Conservation (phyloP, 2,113 vertebrate species). For the Capra hircus region DNA sequence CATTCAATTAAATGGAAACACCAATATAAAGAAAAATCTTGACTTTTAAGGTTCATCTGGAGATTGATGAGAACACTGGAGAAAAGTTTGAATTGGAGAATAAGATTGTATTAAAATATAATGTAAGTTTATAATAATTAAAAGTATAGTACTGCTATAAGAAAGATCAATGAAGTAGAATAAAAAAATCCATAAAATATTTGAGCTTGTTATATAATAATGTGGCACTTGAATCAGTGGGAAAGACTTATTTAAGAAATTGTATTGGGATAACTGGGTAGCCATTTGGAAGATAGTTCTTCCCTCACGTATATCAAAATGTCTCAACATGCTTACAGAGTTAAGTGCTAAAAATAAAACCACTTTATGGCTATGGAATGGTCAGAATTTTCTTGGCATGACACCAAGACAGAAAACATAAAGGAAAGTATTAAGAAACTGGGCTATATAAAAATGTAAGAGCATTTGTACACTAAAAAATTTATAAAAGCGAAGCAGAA, state of each 20-base stretch:
- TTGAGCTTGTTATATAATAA: background rate
- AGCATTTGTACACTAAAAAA: background rate
- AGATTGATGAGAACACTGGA: background rate
- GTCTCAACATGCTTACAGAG: background rate
- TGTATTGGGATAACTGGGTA: background rate
- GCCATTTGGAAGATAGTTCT: background rate
- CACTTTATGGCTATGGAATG: background rate
- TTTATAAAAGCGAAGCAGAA: background rate
- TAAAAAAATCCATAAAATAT: background rate
- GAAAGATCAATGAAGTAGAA: background rate
- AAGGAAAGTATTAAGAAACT: background rate
- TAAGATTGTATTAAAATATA: background rate
- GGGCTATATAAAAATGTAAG: background rate
- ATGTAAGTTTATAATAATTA: background rate
- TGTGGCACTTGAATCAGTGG: background rate
- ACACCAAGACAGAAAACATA: background rate
- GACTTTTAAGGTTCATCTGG: background rate
- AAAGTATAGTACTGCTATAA: background rate
- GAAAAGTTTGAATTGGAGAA: background rate
- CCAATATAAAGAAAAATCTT: background rate
- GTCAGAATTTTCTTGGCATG: background rate
- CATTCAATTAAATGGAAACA: background rate
- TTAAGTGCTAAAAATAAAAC: constrained; percentile 6
- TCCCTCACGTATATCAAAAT: background rate
- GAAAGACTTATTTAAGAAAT: background rate